phyloP scores from a whole-genome alignment of 2,113 vertebrate species.

The Pundamilia nyererei region DNA sequence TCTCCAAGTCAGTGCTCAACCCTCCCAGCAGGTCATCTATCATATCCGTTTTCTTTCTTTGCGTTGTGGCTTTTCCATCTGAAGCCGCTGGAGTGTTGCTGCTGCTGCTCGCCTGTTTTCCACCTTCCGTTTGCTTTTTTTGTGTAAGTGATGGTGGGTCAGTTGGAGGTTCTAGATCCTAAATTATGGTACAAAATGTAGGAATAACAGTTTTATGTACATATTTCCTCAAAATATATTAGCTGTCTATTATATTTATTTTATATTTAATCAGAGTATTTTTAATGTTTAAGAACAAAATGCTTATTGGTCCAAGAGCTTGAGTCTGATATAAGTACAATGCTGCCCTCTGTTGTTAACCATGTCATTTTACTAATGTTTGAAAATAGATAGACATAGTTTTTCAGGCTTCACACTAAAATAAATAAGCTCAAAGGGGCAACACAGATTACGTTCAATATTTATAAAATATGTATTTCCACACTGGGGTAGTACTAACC shows the following conservation, averaged over 20 bases:
- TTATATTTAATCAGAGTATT: not conserved
- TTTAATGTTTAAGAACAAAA: not conserved
- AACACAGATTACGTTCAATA: not conserved
- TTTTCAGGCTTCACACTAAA: not conserved
- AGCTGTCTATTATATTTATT: not conserved
- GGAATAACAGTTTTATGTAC: not conserved
- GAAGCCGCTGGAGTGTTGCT: not conserved
- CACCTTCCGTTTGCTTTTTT: conserved; percentile 18
- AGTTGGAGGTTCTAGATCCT: conserved; percentile 25
- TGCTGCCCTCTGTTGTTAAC: conserved; percentile 58
- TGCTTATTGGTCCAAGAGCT: not conserved
- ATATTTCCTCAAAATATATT: not conserved
- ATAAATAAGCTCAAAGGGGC: not conserved
- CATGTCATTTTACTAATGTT: not conserved
- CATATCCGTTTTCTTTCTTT: conserved; percentile 14
- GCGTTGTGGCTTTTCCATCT: not conserved
- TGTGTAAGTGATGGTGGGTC: conserved; percentile 33
- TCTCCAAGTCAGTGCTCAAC: conserved; percentile 80
- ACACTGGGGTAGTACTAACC: conserved; percentile 20
- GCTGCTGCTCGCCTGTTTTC: not conserved
- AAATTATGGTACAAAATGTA: not conserved
- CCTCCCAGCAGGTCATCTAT: conserved; percentile 82
- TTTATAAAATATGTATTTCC: not conserved
- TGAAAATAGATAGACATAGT: not conserved
- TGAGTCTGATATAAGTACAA: not conserved